Evolutionary conservation across 2,113 vertebrate species (phyloP).

Genomic region (Protobothrops mucrosquamatus): DNA sequence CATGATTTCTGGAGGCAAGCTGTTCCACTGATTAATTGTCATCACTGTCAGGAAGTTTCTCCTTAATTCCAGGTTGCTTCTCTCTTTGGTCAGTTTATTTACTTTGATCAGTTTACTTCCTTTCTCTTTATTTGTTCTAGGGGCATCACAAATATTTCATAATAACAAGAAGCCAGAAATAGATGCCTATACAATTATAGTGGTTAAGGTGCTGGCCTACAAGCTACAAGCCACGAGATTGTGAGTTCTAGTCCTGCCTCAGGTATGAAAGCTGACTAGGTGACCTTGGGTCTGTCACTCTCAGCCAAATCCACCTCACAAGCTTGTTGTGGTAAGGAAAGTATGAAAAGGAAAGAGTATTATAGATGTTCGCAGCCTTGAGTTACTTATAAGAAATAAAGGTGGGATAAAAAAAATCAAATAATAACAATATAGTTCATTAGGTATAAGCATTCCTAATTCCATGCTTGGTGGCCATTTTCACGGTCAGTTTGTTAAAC

Average conservation of each 20-base stretch:
- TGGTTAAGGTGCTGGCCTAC: not conserved
- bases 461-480: not conserved
- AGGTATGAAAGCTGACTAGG: not conserved
- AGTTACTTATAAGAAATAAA: not conserved
- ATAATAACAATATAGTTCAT: not conserved
- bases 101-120: not conserved
- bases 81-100: no score
- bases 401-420: not conserved
- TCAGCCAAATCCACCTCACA: not conserved
- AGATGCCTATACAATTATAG: not conserved
- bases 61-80: no score
- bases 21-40: no score
- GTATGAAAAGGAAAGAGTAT: not conserved
- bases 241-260: not conserved
- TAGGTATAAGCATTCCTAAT: not conserved
- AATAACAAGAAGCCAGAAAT: not conserved
- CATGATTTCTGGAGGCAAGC: no score
- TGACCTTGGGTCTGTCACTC: not conserved
- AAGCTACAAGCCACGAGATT: not conserved
- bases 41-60: no score
- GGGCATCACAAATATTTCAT: not conserved
- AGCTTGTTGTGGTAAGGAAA: not conserved
- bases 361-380: not conserved
- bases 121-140: not conserved
- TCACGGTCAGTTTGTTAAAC: not conserved